phyloP scores from a whole-genome alignment of 2,113 vertebrate species.

The Charadrius vociferus region DNA sequence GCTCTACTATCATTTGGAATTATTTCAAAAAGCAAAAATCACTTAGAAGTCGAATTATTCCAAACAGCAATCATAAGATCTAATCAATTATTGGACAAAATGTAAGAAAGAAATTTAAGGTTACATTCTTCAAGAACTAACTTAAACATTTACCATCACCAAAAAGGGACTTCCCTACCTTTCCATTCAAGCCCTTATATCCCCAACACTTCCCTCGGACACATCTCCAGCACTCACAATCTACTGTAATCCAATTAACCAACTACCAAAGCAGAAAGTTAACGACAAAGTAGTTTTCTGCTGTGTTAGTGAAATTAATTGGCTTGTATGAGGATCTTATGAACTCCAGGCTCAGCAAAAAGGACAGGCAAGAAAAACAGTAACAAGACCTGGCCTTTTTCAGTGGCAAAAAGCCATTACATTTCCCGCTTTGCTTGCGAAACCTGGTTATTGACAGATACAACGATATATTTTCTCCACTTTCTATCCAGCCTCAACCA shows the following conservation, averaged over 20 bases:
- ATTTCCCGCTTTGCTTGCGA: background rate
- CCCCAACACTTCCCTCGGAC: background rate
- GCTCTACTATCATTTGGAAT: background rate
- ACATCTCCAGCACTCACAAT: background rate
- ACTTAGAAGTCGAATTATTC: background rate
- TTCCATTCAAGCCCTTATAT: background rate
- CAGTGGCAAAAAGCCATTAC: background rate
- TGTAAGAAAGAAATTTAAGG: background rate
- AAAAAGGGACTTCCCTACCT: background rate
- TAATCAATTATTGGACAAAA: background rate
- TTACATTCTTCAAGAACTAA: background rate
- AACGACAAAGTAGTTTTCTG: background rate
- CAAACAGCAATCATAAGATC: background rate
- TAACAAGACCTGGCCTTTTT: background rate
- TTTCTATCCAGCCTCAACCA: background rate
- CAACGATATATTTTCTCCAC: background rate
- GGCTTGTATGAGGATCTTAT: background rate
- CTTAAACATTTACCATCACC: background rate
- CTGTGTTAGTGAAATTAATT: background rate
- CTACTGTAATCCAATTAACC: background rate
- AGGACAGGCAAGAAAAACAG: background rate
- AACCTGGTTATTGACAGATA: background rate
- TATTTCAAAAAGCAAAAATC: background rate
- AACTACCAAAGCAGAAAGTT: background rate
- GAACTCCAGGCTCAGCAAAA: background rate